phyloP scores from a whole-genome alignment of 2,113 vertebrate genomes.

The Talpa occidentalis region DNA sequence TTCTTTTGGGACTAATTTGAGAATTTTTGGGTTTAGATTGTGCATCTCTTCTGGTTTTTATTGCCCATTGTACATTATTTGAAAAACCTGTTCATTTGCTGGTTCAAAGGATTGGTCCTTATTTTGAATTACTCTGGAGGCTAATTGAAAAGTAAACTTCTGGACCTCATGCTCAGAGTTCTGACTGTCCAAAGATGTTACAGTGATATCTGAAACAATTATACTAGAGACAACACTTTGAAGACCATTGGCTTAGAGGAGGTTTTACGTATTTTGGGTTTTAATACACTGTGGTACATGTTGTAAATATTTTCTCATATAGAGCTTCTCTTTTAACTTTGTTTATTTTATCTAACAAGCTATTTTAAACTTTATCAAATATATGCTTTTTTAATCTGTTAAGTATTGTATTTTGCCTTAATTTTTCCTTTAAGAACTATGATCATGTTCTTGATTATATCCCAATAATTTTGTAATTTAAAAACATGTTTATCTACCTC shows the following conservation, averaged over 20 bases:
- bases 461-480: neutral
- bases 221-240: neutral
- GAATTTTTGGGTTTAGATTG: neutral
- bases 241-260: neutral
- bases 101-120: neutral
- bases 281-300: neutral
- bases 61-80: neutral
- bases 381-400: neutral
- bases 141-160: neutral
- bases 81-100: neutral
- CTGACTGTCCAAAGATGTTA: slow-evolving; percentile 38
- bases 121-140: neutral
- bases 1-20: neutral
- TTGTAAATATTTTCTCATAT: slow-evolving; percentile 25
- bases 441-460: slow-evolving; percentile 5
- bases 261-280: slow-evolving; percentile 4
- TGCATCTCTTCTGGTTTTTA: neutral
- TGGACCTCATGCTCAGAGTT: neutral
- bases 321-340: neutral
- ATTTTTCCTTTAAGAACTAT: slow-evolving; percentile 13
- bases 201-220: neutral
- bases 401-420: slow-evolving; percentile 16
- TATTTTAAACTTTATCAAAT: slow-evolving; percentile 27
- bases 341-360: neutral
- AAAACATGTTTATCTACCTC: neutral